phyloP scores from a whole-genome alignment of 2,113 vertebrate species.

The Neopipo cinnamomea region DNA sequence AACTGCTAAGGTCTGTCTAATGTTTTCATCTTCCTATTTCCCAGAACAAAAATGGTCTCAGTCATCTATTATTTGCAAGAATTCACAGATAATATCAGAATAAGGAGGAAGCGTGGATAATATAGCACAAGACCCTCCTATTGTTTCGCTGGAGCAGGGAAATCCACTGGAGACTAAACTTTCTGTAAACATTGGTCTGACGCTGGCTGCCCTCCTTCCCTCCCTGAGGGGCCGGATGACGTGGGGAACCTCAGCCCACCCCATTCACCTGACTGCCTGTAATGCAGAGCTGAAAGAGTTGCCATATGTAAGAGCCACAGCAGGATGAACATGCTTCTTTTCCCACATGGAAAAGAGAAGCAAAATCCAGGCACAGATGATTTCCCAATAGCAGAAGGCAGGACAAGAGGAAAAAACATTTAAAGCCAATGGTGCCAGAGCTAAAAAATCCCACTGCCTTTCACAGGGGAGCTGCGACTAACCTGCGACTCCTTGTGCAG shows the following conservation, averaged over 20 bases:
- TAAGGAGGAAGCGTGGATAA: slow-evolving; percentile 22
- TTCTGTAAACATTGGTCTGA: background rate
- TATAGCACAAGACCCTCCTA: background rate
- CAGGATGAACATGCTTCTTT: background rate
- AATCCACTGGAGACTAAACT: background rate
- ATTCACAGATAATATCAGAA: slow-evolving; percentile 39
- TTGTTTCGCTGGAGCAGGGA: background rate
- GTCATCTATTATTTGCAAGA: slow-evolving; percentile 31
- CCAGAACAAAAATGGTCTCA: slow-evolving; percentile 2
- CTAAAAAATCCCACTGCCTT: background rate
- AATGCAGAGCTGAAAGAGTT: background rate
- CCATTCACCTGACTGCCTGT: background rate
- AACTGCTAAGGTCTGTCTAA: background rate
- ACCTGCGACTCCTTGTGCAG: background rate
- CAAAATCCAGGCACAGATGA: background rate
- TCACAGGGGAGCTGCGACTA: background rate
- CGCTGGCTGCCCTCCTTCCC: background rate
- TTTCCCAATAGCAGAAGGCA: background rate
- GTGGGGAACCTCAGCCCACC: background rate
- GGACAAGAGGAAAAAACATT: background rate
- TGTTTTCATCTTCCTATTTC: slow-evolving; percentile 22
- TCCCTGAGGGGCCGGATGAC: rapidly evolving
- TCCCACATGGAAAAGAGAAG: background rate
- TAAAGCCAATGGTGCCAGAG: background rate
- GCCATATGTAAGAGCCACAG: background rate